phyloP scores from a whole-genome alignment of 2,797 vertebrate species.

The Liasis olivaceus region DNA sequence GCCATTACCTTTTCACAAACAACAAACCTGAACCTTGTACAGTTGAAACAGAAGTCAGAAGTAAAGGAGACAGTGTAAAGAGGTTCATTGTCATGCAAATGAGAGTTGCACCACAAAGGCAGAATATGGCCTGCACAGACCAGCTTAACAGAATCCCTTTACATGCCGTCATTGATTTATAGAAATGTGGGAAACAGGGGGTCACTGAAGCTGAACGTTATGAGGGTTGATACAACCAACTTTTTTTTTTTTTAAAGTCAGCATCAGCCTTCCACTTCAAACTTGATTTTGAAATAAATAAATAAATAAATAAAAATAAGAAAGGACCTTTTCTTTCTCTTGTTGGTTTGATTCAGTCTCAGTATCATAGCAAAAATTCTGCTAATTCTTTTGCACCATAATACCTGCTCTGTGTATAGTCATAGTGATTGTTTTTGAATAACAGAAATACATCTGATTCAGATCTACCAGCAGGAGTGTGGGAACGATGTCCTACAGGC shows the following conservation, averaged over 20 bases:
- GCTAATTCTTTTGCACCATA: not conserved
- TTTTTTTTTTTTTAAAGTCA: not conserved
- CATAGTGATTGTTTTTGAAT: not conserved
- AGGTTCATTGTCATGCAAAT: constrained; percentile 56
- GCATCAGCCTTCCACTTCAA: not conserved
- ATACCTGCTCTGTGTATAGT: not conserved
- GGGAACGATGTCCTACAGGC: constrained; percentile 1
- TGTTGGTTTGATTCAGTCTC: not conserved
- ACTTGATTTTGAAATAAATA: not conserved
- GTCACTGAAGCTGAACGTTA: constrained; percentile 22
- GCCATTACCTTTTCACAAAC: constrained; percentile 66
- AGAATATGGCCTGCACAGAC: constrained; percentile 31
- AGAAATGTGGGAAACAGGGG: constrained; percentile 18
- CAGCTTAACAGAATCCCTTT: constrained; percentile 42
- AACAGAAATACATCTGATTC: not conserved
- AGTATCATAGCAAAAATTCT: not conserved
- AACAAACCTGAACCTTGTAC: constrained; percentile 66
- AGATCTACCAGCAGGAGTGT: constrained; percentile 11
- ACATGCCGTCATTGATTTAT: constrained; percentile 15
- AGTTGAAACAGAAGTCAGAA: constrained; percentile 51
- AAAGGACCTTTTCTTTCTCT: not conserved
- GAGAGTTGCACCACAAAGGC: constrained; percentile 44
- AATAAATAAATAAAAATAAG: not conserved
- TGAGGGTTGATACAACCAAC: not conserved
- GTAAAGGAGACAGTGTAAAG: constrained; percentile 37